phyloP scores from a whole-genome alignment of 2,797 vertebrate genomes.

The Rhadinocentrus ornatus region DNA sequence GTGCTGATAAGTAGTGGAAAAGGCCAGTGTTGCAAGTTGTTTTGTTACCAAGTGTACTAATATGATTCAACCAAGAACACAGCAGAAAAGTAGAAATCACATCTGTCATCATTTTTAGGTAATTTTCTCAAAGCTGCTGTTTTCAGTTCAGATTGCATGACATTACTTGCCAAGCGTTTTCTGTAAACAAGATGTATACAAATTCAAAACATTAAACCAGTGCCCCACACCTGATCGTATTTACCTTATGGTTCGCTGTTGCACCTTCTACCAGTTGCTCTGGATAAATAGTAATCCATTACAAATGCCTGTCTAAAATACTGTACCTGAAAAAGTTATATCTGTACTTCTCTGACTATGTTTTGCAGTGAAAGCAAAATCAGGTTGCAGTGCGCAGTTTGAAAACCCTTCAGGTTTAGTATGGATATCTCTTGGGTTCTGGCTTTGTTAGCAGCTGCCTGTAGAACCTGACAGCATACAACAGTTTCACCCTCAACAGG shows the following conservation, averaged over 20 bases:
- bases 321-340: background rate
- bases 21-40: slow-evolving; percentile 12
- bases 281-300: background rate
- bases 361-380: slow-evolving; percentile 12
- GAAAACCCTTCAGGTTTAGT: slow-evolving; percentile 19
- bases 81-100: background rate
- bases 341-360: background rate
- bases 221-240: background rate
- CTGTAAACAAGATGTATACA: background rate
- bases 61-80: background rate
- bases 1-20: slow-evolving; percentile 52
- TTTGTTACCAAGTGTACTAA: slow-evolving; percentile 4
- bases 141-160: background rate
- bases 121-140: background rate
- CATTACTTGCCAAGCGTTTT: background rate
- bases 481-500: background rate
- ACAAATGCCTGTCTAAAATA: slow-evolving; percentile 5
- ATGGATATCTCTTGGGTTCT: slow-evolving; percentile 23
- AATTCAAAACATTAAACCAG: background rate
- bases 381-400: slow-evolving; percentile 5
- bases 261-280: background rate
- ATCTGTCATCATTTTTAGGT: background rate
- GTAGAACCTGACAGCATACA: slow-evolving; percentile 7
- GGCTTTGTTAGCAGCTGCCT: slow-evolving; percentile 9
- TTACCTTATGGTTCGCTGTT: background rate